A percentile compares a stretch with the other conserved stretches of the same genome.
These are phyloP conservation scores for Anhinga anhinga DNA, from an alignment of 2,113 vertebrate genomes.

Conservation along the genomic window DNA sequence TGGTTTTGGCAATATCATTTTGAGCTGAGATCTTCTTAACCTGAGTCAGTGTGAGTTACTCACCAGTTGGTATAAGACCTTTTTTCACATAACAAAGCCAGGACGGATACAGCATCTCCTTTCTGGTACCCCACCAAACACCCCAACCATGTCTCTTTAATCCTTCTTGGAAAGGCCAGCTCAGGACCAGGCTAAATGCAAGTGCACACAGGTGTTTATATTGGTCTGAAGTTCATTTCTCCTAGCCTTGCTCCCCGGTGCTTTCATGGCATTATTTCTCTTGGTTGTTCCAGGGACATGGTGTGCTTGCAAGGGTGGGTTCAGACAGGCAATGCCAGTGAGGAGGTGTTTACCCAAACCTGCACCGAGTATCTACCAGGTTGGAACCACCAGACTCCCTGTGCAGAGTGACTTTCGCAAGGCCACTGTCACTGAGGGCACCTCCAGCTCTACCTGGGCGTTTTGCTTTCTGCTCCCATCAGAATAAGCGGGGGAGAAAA, in stretches of 20 bases:
- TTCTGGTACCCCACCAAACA: neutral
- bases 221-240: neutral
- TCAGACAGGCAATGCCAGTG: neutral
- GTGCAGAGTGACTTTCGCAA: neutral
- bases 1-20: neutral
- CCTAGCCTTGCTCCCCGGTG: neutral
- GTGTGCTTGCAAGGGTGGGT: neutral
- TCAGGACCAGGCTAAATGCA: neutral
- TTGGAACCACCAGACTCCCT: neutral
- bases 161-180: neutral
- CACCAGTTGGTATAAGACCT: neutral
- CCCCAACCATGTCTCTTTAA: neutral
- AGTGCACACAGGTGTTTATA: rapidly evolving
- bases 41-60: neutral
- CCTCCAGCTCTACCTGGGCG: neutral
- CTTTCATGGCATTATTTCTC: neutral
- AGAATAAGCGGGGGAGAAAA: neutral
- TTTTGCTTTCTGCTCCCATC: neutral
- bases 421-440: neutral
- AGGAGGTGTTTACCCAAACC: neutral
- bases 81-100: neutral
- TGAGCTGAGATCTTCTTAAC: neutral
- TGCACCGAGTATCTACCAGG: too few relatives aligned
- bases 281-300: neutral
- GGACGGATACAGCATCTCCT: neutral